Evolutionary conservation across 1,140 invertebrate genomes (phyloP).

Genomic region (Magallana ariakensis): DNA sequence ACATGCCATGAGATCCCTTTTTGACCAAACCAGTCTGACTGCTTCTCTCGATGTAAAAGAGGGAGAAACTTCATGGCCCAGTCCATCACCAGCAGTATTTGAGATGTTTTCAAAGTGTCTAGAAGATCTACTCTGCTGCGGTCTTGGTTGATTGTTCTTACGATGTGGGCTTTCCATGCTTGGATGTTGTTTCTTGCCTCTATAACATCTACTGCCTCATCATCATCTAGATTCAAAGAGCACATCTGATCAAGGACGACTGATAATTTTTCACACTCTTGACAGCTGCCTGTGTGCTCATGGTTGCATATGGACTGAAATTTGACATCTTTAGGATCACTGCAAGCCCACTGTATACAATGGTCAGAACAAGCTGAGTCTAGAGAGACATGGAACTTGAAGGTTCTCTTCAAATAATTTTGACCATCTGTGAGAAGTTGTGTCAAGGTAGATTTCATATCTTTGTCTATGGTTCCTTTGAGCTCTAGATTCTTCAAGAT

Average conservation of each 20-base stretch:
- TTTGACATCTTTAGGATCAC: conserved; percentile 42
- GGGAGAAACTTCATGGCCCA: conserved; percentile 56
- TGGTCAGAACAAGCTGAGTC: conserved; percentile 33
- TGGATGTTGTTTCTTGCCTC: neutral
- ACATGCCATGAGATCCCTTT: conserved; percentile 49
- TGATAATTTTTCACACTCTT: neutral
- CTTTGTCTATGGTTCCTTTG: neutral
- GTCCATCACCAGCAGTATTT: conserved; percentile 42
- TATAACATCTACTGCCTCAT: neutral
- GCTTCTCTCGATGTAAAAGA: conserved; percentile 17
- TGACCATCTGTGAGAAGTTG: neutral
- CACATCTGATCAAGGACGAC: too few species aligned
- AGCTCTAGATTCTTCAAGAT: neutral
- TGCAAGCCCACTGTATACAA: conserved; percentile 20
- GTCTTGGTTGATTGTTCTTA: conserved; percentile 46
- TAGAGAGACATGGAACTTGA: conserved; percentile 19
- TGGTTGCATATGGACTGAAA: conserved; percentile 27
- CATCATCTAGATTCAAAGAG: neutral
- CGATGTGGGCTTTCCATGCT: conserved; percentile 40
- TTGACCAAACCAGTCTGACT: conserved; percentile 51
- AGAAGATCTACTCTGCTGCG: neutral
- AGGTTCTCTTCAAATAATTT: conserved; percentile 30
- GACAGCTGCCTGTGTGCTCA: conserved; percentile 1
- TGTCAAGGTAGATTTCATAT: neutral
- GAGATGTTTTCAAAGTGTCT: neutral